Conservation (phyloP, 1,140 invertebrate genomes). For the Coelopa frigida region DNA sequence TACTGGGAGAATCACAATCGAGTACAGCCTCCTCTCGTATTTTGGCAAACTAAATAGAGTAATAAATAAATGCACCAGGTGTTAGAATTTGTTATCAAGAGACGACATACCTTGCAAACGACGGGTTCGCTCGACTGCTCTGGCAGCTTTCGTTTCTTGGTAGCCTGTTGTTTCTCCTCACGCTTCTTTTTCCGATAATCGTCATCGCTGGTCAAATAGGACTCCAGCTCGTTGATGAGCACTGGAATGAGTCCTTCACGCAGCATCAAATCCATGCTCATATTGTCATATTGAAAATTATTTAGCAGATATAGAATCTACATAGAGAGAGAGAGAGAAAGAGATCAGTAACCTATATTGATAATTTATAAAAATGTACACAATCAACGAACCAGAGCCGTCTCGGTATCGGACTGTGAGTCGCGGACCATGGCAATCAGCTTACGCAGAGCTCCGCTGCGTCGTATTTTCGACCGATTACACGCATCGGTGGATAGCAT, state of each 20-base stretch:
- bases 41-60: slow-evolving; percentile 24
- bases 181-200: slow-evolving; percentile 33
- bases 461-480: slow-evolving; percentile 39
- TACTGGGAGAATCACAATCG: slow-evolving; percentile 35
- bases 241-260: slow-evolving; percentile 34
- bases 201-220: slow-evolving; percentile 36
- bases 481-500: slow-evolving; percentile 37
- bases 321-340: background rate
- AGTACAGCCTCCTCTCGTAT: slow-evolving; percentile 23
- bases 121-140: slow-evolving; percentile 23
- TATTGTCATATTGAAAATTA: slow-evolving; percentile 42
- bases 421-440: slow-evolving; percentile 35
- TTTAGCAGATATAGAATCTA: slow-evolving; percentile 37
- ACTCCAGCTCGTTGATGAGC: slow-evolving; percentile 33
- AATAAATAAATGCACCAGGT: background rate
- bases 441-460: slow-evolving; percentile 36
- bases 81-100: background rate
- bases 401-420: slow-evolving; percentile 30
- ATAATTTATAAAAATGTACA: slow-evolving; percentile 1
- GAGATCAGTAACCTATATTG: background rate
- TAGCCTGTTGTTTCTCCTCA: slow-evolving; percentile 32
- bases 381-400: slow-evolving; percentile 22
- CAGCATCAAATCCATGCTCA: slow-evolving; percentile 40
- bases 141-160: slow-evolving; percentile 34
- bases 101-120: slow-evolving; percentile 25